A percentile compares a stretch with the other conserved stretches of the same genome.
phyloP scores from a whole-genome alignment of 2,113 vertebrate genomes.

The Puma concolor region DNA sequence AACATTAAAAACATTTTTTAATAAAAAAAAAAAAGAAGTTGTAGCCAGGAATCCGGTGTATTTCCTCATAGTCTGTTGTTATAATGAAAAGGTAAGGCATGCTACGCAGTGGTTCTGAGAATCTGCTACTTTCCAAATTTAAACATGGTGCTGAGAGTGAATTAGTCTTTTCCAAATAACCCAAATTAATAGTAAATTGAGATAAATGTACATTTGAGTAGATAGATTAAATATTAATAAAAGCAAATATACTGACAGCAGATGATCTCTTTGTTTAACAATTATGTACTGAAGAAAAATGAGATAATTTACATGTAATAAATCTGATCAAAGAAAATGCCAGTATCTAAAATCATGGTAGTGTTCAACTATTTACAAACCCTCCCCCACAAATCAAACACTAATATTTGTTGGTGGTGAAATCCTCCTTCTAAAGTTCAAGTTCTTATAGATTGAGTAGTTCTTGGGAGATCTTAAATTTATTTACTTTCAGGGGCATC shows the following conservation, averaged over 20 bases:
- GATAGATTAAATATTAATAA: not conserved
- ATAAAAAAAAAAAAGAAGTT: not conserved
- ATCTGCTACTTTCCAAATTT: slow-evolving; percentile 12
- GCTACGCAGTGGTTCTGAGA: not conserved
- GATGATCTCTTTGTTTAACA: not conserved
- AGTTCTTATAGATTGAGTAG: not conserved
- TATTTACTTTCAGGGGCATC: slow-evolving; percentile 53
- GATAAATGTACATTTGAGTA: not conserved
- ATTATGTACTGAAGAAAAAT: not conserved
- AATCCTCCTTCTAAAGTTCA: not conserved
- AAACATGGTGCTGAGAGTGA: not conserved
- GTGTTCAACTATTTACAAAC: not conserved
- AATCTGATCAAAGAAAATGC: slow-evolving; percentile 21
- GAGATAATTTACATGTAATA: not conserved
- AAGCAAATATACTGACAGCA: not conserved
- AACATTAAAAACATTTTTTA: too few species aligned
- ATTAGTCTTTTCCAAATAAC: slow-evolving; percentile 41
- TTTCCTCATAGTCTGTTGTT: not conserved
- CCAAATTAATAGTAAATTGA: not conserved
- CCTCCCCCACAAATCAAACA: not conserved
- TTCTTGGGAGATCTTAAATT: slow-evolving; percentile 44
- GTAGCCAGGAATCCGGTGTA: not conserved
- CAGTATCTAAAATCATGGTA: slow-evolving; percentile 11
- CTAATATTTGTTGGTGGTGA: not conserved
- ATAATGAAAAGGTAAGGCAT: not conserved